A percentile compares a stretch with the other conserved stretches of the same genome.
Conservation (phyloP, 2,113 vertebrate genomes). For the Ctenodactylus gundi region DNA sequence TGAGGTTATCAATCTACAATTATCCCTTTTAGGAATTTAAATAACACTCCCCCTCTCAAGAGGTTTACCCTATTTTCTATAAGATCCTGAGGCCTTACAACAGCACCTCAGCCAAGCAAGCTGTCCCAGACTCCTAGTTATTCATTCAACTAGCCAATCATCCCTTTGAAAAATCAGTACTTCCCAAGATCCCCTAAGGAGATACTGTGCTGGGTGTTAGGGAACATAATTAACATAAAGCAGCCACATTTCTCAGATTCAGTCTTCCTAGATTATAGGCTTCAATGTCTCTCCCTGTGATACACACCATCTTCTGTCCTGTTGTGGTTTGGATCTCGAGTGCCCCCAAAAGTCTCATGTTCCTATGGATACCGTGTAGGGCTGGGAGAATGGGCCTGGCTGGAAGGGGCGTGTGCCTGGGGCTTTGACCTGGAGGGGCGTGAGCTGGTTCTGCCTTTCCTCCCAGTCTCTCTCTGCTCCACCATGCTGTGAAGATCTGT, state of each 20-base stretch:
- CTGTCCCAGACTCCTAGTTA: background rate
- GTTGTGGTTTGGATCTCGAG: no score
- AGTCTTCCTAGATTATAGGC: background rate
- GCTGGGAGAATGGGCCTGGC: no score
- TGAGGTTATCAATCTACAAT: background rate
- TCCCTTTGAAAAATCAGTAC: background rate
- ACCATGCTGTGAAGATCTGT: no score
- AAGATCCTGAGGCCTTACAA: background rate
- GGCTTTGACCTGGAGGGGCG: no score
- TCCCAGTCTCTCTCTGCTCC: no score
- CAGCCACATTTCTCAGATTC: background rate
- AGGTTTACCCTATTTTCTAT: background rate
- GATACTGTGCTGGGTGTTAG: background rate
- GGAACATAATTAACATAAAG: background rate
- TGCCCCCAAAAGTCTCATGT: no score
- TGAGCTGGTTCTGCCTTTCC: no score
- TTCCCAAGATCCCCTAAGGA: background rate
- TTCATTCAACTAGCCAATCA: background rate
- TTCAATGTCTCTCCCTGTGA: background rate
- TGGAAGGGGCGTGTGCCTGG: no score
- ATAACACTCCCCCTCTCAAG: background rate
- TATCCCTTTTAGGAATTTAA: background rate
- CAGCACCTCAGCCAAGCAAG: background rate
- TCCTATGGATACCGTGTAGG: no score
- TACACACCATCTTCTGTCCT: background rate